These are phyloP conservation scores for Bettongia penicillata DNA, from an alignment of 2,113 vertebrate species.

Conservation along the genomic window DNA sequence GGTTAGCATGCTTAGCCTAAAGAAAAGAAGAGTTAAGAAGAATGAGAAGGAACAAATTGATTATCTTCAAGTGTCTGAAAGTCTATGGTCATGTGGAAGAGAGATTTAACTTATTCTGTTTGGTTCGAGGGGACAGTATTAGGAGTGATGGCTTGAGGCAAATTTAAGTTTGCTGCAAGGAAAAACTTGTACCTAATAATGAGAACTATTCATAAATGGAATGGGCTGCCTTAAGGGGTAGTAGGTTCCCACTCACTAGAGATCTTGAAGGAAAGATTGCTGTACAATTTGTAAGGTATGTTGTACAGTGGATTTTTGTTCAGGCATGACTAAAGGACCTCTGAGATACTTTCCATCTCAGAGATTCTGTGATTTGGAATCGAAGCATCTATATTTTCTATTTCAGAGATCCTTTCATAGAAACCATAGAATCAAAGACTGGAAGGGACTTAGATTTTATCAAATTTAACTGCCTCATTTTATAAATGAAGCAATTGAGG, in stretches of 20 bases:
- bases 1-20: background rate
- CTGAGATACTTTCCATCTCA: background rate
- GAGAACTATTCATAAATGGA: background rate
- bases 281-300: background rate
- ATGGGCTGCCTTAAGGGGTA: background rate
- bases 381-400: background rate
- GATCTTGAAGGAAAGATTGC: background rate
- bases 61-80: background rate
- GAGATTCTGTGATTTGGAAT: background rate
- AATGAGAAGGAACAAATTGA: background rate
- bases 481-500: background rate
- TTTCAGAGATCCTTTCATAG: background rate
- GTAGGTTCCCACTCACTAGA: background rate
- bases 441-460: background rate
- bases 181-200: background rate
- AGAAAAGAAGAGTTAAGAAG: background rate
- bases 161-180: background rate
- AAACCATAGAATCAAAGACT: background rate
- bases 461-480: background rate
- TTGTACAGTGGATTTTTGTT: background rate
- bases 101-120: background rate
- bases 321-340: background rate
- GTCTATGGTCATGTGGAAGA: background rate
- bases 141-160: background rate
- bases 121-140: background rate